Evolutionary conservation across 2,113 vertebrate species (phyloP).

Genomic region (Neoarius graeffei): DNA sequence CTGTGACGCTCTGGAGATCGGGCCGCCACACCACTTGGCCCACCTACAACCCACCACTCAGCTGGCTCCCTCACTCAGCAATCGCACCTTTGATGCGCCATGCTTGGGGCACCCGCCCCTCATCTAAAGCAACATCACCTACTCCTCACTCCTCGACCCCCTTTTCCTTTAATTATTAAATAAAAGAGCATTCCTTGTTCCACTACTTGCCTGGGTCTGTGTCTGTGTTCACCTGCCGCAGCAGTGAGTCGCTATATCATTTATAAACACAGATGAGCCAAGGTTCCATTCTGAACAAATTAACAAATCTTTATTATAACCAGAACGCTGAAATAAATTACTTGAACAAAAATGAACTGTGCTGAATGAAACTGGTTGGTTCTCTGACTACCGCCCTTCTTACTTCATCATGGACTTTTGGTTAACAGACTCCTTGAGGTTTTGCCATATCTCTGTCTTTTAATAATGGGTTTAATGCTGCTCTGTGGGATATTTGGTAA

Average conservation of each 20-base stretch:
- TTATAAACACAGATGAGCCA: background rate
- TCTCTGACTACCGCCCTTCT: background rate
- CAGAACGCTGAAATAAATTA: background rate
- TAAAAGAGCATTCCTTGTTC: too few species aligned
- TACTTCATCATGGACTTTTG: background rate
- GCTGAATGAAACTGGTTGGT: background rate
- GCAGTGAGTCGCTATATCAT: background rate
- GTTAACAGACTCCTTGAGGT: background rate
- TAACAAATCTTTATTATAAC: background rate
- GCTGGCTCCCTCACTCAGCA: too few species aligned
- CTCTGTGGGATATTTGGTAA: background rate
- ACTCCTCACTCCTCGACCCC: too few species aligned
- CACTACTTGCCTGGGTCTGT: too few species aligned
- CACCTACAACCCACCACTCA: too few species aligned
- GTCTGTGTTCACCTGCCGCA: too few species aligned
- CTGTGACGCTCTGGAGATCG: too few species aligned
- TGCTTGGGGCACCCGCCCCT: too few species aligned
- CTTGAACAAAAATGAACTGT: background rate
- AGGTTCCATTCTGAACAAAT: background rate
- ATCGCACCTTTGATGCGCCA: too few species aligned
- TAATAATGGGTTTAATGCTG: background rate
- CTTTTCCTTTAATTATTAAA: too few species aligned
- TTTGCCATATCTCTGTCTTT: background rate
- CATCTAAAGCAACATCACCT: too few species aligned
- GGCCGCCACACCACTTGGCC: too few species aligned